These are phyloP conservation scores for Agrochola macilenta DNA, from an alignment of 2,888 invertebrate species.

Conservation along the genomic window DNA sequence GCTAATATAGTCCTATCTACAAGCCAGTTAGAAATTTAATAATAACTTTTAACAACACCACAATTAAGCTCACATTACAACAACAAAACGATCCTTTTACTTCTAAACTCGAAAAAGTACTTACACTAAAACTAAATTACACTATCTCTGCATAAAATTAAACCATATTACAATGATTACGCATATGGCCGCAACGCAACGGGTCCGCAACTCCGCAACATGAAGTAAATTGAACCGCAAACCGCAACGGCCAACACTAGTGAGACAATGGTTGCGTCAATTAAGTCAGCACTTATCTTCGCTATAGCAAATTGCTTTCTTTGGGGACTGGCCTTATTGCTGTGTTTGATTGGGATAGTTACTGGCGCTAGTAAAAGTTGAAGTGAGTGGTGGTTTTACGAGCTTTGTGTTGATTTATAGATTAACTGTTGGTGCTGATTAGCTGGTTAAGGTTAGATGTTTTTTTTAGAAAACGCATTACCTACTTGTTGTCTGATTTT, in stretches of 20 bases:
- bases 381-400: constrained; percentile 26
- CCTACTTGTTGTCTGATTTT: not conserved
- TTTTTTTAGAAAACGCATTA: not conserved
- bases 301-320: constrained; percentile 81
- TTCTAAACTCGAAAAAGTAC: constrained; percentile 44
- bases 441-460: not conserved
- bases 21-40: not conserved
- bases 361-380: constrained; percentile 55
- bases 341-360: constrained; percentile 68
- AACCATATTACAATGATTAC: constrained; percentile 61
- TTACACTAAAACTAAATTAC: constrained; percentile 50
- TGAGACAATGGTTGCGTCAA: constrained; percentile 79
- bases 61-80: not conserved
- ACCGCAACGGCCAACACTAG: constrained; percentile 68
- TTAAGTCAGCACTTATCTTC: constrained; percentile 79
- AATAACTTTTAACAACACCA: constrained; percentile 1
- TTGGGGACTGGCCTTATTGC: constrained; percentile 75
- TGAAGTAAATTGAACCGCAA: constrained; percentile 68
- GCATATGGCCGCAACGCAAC: constrained; percentile 47
- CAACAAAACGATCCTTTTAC: constrained; percentile 23
- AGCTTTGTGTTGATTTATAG: constrained; percentile 27
- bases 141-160: constrained; percentile 53
- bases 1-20: no score
- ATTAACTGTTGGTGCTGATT: constrained; percentile 37
- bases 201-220: constrained; percentile 44